Base-by-base conservation (phyloP, 2,797 vertebrate genomes). In the Eulemur albifrons region DNA sequence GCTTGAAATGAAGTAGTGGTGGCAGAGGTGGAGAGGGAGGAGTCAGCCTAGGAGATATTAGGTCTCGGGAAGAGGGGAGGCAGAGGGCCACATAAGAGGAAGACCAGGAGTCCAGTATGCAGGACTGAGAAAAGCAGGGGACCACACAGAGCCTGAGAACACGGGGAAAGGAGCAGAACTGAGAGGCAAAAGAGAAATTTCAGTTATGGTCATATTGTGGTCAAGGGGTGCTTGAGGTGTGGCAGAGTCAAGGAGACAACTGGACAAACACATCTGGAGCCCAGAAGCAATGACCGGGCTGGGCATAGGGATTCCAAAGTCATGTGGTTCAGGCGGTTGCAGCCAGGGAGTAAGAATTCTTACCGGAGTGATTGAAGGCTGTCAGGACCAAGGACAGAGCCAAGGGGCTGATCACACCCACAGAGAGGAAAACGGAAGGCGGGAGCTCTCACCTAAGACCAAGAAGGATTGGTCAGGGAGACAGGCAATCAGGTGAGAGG, bases 381-480 rank as follows among this genome's bases (percentile, higher is more conserved):
- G 5, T 94, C 50, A 65, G 93, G 1, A 90, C 81, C 25, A 23
- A 59, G 52, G 76, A 85, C 72, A 90, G 87, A 54, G 30, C 27
- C 11, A 1, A 59, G 15, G 2, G 1, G 3, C 0, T 1, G 3
- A 1, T 27, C 11, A 13, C 11, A 9, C 23, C 25, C 13, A 4
- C 2, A 13, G 61, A 10, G 10, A 21, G 27, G 52, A 73, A 88
- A 57, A 54, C 9, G 17, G 32, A 20, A 23, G 12, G 9, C 3
- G 2, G 7, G 1, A 54, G 11, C 4, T 4, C 14, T 69, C 25
- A 10, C 11, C 30, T 25, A n/a, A 30, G 23, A 80, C 48, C 11
- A 45, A 59, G 57, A 38, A 72, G 43, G 32, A 67, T 20, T 43
- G 30, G 25, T 48, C 27, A 59, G 32, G 54, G 70, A 65, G 27